Base-by-base conservation (phyloP, 2,113 vertebrate genomes). In the Chlamydotis undulata region DNA sequence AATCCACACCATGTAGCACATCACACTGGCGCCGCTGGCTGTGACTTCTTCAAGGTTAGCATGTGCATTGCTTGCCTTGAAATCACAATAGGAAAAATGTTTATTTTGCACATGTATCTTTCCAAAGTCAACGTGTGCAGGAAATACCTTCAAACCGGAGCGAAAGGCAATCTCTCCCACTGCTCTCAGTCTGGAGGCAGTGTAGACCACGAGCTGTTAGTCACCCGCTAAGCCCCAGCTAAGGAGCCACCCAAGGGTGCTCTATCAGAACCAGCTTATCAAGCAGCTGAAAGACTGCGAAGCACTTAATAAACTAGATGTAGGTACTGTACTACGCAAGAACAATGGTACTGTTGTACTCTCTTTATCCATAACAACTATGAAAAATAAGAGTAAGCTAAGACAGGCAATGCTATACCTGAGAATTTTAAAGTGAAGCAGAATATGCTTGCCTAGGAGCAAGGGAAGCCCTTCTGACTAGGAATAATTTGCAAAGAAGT, bases 351-450 rank as follows among this genome's bases (percentile, higher is more conserved):
- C 28, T 56, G 39, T 77, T 95, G 69, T 82, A 73, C 31, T 89
- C 35, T 39, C 68, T 83, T 81, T 70, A 90, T 82, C 57, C 55
- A 5, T 87, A 89, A 92, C 59, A 89, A 41, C 28, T 68, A 57
- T 65, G 69, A 64, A 91, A 96, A 92, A 69, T 35, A 89, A 86
- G 71, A 83, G 55, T 93, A 82, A 67, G 59, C 52, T 85, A 64
- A 83, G 60, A 71, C 60, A 79, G 73, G 50, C 67, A 91, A 87
- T 29, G 67, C 31, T 91, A 63, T 23, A 94, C 23, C 31, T 3
- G 4, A 74, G 43, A 74, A 86, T 70, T 95, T 67, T 49, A 68
- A 37, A 96, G 70, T 55, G 47, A 74, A 63, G 77, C 33, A 76
- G 49, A 85, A 76, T 60, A 65, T 14, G 33, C 8, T 79, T 83